Percentiles rank a stretch among this genome's conserved stretches.
Conservation (phyloP, 2,797 vertebrate genomes). For the Hoplostethus atlanticus region DNA sequence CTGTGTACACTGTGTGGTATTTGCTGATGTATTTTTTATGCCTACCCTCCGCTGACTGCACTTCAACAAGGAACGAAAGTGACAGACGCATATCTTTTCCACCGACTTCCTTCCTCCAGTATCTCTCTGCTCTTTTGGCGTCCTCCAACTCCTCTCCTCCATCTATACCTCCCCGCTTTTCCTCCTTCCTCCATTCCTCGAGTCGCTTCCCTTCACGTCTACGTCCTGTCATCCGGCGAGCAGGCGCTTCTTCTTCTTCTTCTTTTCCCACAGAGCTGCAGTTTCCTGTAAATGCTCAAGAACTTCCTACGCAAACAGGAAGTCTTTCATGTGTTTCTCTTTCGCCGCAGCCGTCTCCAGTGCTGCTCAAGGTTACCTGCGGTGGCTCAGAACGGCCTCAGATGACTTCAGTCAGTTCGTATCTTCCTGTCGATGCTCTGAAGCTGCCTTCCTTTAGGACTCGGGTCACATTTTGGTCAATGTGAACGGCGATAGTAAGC, state of each 20-base stretch:
- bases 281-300: slow-evolving; percentile 33
- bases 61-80: slow-evolving; percentile 32
- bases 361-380: background rate
- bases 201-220: background rate
- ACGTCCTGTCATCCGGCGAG: background rate
- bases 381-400: background rate
- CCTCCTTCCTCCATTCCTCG: background rate
- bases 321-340: slow-evolving; percentile 41
- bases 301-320: slow-evolving; percentile 36
- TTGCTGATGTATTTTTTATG: too few relatives aligned
- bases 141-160: background rate
- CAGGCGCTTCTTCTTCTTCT: slow-evolving; percentile 16
- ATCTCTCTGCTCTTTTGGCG: background rate
- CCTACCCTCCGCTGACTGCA: slow-evolving; percentile 22
- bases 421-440: background rate
- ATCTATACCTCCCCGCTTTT: background rate
- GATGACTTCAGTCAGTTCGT: slow-evolving; percentile 37
- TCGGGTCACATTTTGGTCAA: slow-evolving; percentile 23
- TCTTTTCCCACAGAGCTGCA: background rate
- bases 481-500: slow-evolving; percentile 25
- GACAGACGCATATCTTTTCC: slow-evolving; percentile 21
- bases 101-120: slow-evolving; percentile 5
- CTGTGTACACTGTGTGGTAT: too few relatives aligned
- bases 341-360: background rate
- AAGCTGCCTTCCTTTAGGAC: slow-evolving; percentile 11